Percentiles rank a stretch among this genome's conserved stretches.
These are phyloP conservation scores for Prunella strophiata DNA, from an alignment of 2,797 vertebrate species.

Conservation along the genomic window DNA sequence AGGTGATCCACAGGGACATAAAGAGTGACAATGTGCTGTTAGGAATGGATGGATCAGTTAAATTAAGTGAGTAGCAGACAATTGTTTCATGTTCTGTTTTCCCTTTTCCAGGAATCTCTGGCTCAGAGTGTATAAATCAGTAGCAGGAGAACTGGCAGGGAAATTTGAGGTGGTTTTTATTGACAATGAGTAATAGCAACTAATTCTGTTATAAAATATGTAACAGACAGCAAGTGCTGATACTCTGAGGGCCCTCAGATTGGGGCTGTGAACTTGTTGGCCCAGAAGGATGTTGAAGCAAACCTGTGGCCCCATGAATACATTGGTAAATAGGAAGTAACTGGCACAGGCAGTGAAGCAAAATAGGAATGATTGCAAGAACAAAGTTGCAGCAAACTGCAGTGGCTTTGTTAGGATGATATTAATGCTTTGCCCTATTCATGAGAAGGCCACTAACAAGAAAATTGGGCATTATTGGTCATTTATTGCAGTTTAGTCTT, in stretches of 20 bases:
- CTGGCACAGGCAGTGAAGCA: background rate
- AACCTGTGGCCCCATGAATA: background rate
- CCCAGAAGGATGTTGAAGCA: background rate
- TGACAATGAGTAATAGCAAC: background rate
- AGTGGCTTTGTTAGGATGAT: background rate
- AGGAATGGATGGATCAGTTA: conserved; percentile 98
- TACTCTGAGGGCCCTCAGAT: background rate
- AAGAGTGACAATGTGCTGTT: conserved; percentile 98
- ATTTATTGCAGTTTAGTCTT: background rate
- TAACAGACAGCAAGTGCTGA: background rate
- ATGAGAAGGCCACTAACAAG: background rate
- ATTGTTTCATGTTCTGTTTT: background rate
- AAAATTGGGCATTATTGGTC: background rate
- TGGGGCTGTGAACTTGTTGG: background rate
- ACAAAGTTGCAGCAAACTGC: background rate
- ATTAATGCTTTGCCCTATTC: background rate
- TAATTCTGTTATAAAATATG: background rate
- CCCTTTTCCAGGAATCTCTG: background rate
- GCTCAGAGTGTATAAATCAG: accelerated
- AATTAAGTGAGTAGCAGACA: conserved; percentile 88
- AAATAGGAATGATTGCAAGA: background rate
- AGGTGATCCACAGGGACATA: conserved; percentile 98
- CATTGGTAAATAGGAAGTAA: background rate
- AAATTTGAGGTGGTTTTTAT: background rate
- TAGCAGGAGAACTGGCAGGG: background rate